A percentile compares a stretch with the other conserved stretches of the same genome.
These are phyloP conservation scores for Sitobion miscanthi DNA, from an alignment of 1,140 invertebrate species.

Conservation along the genomic window DNA sequence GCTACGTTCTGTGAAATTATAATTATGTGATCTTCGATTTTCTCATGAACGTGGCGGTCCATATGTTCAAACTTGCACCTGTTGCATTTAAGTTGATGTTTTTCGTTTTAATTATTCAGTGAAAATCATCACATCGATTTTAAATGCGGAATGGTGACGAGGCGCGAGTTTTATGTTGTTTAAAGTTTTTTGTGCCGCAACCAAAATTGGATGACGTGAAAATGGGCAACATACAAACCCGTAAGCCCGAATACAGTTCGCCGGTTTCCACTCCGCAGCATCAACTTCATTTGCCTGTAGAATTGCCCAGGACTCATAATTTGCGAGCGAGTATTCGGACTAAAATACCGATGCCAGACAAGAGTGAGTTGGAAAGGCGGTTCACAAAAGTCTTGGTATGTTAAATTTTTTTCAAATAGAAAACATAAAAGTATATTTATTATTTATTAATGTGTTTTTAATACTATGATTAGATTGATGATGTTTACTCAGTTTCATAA, in stretches of 20 bases:
- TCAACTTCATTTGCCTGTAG: constrained; percentile 58
- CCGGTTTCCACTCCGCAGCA: constrained; percentile 52
- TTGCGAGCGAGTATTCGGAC: constrained; percentile 75
- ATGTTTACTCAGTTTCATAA: background rate
- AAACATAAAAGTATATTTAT: background rate
- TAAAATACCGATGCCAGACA: constrained; percentile 81
- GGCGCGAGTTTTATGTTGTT: constrained; percentile 57
- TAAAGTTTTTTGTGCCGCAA: constrained; percentile 53
- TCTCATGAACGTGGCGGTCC: constrained; percentile 1
- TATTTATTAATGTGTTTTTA: background rate
- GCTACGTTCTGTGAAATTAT: background rate
- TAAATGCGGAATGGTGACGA: constrained; percentile 58
- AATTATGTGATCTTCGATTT: constrained; percentile 3
- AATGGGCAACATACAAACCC: constrained; percentile 59
- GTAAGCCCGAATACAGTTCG: constrained; percentile 58
- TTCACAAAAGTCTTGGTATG: constrained; percentile 96
- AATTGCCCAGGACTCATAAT: constrained; percentile 60
- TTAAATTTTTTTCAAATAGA: constrained; percentile 59
- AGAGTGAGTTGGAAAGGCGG: constrained; percentile 84
- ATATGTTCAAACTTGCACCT: constrained; percentile 49
- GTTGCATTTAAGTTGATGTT: constrained; percentile 42
- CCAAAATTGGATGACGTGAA: constrained; percentile 43
- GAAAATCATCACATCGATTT: constrained; percentile 24
- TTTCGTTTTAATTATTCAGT: background rate
- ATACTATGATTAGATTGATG: background rate